These are phyloP conservation scores for Xestia xanthographa DNA, from an alignment of 2,888 invertebrate species.

Conservation along the genomic window DNA sequence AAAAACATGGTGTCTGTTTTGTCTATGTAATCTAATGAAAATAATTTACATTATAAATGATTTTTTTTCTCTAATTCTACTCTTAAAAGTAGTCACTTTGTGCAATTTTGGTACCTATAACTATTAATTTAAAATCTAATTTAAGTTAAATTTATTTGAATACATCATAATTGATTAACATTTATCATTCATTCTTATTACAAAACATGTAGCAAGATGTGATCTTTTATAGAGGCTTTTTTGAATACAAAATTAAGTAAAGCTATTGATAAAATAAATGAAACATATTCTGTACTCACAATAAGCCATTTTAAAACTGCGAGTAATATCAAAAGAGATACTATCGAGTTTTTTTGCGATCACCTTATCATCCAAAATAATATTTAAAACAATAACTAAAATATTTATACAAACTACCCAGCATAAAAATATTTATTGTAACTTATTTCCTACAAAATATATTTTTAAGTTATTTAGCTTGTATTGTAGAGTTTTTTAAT, in stretches of 20 bases:
- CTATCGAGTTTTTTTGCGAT: slow-evolving; percentile 69
- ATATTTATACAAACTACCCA: background rate
- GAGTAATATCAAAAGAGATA: slow-evolving; percentile 76
- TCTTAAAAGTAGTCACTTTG: slow-evolving; percentile 76
- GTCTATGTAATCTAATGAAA: background rate
- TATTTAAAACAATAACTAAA: background rate
- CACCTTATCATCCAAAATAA: background rate
- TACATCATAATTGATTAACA: background rate
- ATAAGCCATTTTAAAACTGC: slow-evolving; percentile 69
- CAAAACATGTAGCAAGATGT: slow-evolving; percentile 79
- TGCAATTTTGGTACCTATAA: slow-evolving; percentile 76
- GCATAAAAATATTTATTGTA: background rate
- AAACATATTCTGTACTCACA: slow-evolving; percentile 18
- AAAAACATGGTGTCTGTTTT: background rate
- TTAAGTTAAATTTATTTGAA: slow-evolving; percentile 8
- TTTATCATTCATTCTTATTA: slow-evolving; percentile 78
- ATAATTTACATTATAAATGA: background rate
- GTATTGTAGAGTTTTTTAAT: slow-evolving; percentile 60
- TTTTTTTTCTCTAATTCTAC: slow-evolving; percentile 1
- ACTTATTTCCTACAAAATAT: background rate
- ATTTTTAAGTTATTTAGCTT: slow-evolving; percentile 26
- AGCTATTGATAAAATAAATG: slow-evolving; percentile 2
- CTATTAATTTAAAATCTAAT: slow-evolving; percentile 3
- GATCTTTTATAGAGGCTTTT: slow-evolving; percentile 56
- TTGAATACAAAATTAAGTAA: slow-evolving; percentile 35